These are phyloP conservation scores for Bryconaethiops microstoma DNA, from an alignment of 2,797 vertebrate genomes.

Conservation along the genomic window DNA sequence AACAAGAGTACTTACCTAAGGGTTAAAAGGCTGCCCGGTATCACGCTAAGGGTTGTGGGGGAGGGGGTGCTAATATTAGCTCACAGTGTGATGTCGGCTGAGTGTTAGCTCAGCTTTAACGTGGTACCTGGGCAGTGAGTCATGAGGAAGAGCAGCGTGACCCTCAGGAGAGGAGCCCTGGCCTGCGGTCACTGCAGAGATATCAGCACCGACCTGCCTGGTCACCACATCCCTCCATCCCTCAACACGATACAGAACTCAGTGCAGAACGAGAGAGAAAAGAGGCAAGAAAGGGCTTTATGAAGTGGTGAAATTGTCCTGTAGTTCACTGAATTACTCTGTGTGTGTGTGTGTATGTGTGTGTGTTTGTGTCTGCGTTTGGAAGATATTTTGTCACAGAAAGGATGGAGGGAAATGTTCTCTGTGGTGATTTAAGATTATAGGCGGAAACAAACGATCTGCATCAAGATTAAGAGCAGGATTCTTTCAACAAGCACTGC, in stretches of 20 bases:
- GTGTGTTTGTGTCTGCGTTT: slow-evolving; percentile 4
- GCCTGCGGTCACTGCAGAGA: slow-evolving; percentile 1
- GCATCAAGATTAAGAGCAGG: slow-evolving; percentile 49
- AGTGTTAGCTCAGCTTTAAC: background rate
- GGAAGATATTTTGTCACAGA: slow-evolving; percentile 45
- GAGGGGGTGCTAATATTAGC: slow-evolving; percentile 9
- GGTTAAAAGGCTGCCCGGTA: background rate
- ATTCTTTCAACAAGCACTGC: slow-evolving; percentile 20
- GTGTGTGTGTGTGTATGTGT: background rate
- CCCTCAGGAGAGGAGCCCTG: background rate
- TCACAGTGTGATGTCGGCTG: background rate
- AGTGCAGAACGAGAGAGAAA: too few relatives aligned
- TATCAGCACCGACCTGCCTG: background rate
- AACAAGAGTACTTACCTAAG: background rate
- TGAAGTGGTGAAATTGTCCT: slow-evolving; percentile 45
- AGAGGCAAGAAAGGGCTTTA: slow-evolving; percentile 25
- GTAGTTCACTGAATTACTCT: slow-evolving; percentile 10
- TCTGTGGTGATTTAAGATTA: slow-evolving; percentile 55
- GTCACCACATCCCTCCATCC: background rate
- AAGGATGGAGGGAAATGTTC: slow-evolving; percentile 21
- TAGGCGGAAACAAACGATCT: slow-evolving; percentile 37
- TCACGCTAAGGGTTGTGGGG: background rate
- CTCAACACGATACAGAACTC: background rate
- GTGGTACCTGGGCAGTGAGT: background rate
- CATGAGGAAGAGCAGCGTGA: background rate